Evolutionary conservation across 2,797 vertebrate genomes (phyloP).

Genomic region (Sebastes diploproa): DNA sequence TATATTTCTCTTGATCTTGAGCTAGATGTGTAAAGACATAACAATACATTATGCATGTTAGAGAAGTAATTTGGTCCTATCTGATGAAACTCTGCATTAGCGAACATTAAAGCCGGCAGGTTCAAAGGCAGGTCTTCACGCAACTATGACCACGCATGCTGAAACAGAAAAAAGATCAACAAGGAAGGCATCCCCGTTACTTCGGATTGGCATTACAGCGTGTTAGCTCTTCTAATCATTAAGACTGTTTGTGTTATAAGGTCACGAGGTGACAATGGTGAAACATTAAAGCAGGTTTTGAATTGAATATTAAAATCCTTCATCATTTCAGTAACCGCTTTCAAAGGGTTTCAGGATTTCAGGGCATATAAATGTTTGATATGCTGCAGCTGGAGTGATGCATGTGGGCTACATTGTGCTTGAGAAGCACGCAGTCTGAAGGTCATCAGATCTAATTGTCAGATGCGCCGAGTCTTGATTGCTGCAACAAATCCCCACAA

Average conservation of each 20-base stretch:
- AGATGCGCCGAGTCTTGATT: conserved; percentile 51
- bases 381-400: conserved; percentile 49
- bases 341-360: conserved; percentile 56
- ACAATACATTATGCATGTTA: conserved; percentile 73
- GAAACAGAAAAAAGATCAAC: conserved; percentile 51
- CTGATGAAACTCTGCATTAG: conserved; percentile 67
- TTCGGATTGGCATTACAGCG: conserved; percentile 1
- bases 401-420: conserved; percentile 39
- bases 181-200: background rate
- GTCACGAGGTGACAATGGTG: conserved; percentile 20
- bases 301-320: conserved; percentile 35
- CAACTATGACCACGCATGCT: conserved; percentile 40
- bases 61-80: conserved; percentile 62
- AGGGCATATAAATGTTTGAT: conserved; percentile 70
- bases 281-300: conserved; percentile 37
- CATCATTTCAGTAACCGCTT: conserved; percentile 47
- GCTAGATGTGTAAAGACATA: conserved; percentile 63
- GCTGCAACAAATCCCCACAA: conserved; percentile 50
- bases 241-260: conserved; percentile 35
- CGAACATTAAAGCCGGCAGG: conserved; percentile 55
- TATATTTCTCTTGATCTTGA: conserved; percentile 56
- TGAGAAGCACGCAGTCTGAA: conserved; percentile 60
- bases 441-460: conserved; percentile 74
- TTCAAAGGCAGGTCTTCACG: conserved; percentile 62
- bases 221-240: conserved; percentile 16